phyloP scores from a whole-genome alignment of 2,113 vertebrate genomes.

The Hipposideros armiger region DNA sequence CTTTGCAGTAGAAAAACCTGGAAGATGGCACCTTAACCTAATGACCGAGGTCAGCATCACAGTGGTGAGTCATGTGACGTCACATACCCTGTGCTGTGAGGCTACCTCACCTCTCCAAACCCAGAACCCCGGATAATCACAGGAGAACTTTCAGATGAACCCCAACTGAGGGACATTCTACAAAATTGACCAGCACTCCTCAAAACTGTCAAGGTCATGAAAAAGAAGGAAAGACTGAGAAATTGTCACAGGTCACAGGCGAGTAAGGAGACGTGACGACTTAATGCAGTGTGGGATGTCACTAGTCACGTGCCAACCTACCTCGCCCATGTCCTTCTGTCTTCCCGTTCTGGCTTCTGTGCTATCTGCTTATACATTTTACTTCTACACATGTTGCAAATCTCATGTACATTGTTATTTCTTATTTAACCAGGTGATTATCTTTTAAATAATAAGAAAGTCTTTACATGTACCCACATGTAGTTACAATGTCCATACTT shows the following conservation, averaged over 20 bases:
- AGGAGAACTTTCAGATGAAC: neutral
- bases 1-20: neutral
- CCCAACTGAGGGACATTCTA: neutral
- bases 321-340: fast-evolving
- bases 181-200: neutral
- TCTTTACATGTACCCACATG: neutral
- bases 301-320: too few species aligned
- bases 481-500: neutral
- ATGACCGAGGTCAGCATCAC: neutral
- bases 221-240: neutral
- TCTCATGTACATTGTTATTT: neutral
- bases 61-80: fast-evolving
- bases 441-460: neutral
- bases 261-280: neutral
- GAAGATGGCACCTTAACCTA: too few species aligned
- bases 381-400: neutral
- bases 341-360: too few species aligned
- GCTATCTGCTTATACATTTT: neutral
- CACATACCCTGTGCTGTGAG: neutral
- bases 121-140: neutral
- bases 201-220: neutral
- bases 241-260: neutral
- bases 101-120: neutral
- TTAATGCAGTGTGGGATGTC: too few species aligned
- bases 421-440: neutral